Evolutionary conservation across 1,140 invertebrate species (phyloP).

Genomic region (Megalonaias nervosa): DNA sequence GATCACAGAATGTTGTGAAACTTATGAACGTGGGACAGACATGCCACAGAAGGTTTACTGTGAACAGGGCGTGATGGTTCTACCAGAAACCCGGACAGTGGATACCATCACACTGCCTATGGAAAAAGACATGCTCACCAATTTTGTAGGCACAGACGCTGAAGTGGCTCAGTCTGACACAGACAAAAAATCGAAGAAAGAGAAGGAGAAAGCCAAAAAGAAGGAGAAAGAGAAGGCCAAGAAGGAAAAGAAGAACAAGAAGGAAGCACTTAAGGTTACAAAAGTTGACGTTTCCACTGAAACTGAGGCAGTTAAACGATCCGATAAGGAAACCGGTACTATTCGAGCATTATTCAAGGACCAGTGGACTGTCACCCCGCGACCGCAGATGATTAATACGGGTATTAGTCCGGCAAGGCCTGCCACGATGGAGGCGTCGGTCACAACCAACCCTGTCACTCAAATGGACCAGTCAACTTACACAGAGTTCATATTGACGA

Average conservation of each 20-base stretch:
- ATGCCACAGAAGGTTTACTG: constrained; percentile 31
- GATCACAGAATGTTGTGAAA: constrained; percentile 41
- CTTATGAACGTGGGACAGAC: constrained; percentile 41
- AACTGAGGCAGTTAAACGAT: constrained; percentile 32
- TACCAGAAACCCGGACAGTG: constrained; percentile 32
- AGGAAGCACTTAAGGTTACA: constrained; percentile 28
- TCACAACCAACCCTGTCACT: constrained; percentile 53
- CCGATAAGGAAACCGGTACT: constrained; percentile 59
- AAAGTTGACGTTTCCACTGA: constrained; percentile 41
- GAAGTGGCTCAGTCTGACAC: constrained; percentile 31
- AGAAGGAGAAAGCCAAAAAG: constrained; percentile 12
- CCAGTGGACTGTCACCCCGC: constrained; percentile 56
- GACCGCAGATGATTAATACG: constrained; percentile 55
- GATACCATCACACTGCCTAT: constrained; percentile 49
- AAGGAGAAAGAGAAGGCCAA: constrained; percentile 30
- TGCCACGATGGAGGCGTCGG: constrained; percentile 53
- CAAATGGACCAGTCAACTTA: constrained; percentile 58
- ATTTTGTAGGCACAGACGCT: neutral
- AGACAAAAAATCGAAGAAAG: constrained; percentile 23
- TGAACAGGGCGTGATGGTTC: constrained; percentile 44
- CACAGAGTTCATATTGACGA: constrained; percentile 49
- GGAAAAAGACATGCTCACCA: constrained; percentile 8
- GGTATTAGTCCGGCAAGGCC: constrained; percentile 57
- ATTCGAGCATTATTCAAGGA: constrained; percentile 35
- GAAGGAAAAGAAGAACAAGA: constrained; percentile 34